Conservation (phyloP, 2,797 vertebrate species). For the Acipenser oxyrinchus region DNA sequence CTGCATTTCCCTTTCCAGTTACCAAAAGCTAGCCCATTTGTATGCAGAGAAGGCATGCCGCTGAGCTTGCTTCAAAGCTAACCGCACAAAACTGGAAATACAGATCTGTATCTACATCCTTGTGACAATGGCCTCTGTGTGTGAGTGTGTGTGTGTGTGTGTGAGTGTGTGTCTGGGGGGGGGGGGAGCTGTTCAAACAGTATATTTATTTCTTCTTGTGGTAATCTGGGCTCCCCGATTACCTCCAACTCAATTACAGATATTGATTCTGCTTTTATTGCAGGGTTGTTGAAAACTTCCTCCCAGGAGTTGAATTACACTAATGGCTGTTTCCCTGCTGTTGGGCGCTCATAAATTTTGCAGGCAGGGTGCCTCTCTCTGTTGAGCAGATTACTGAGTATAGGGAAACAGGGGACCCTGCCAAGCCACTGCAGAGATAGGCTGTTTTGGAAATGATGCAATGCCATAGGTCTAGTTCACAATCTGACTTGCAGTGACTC, state of each 20-base stretch:
- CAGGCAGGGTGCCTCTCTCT: background rate
- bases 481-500: too few species aligned
- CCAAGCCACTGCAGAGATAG: conserved; percentile 25
- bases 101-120: background rate
- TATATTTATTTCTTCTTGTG: conserved; percentile 42
- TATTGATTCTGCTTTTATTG: conserved; percentile 38
- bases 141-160: too few species aligned
- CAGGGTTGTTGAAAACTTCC: conserved; percentile 26
- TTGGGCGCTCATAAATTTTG: conserved; percentile 29
- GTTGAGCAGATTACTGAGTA: conserved; percentile 22
- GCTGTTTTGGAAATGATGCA: background rate
- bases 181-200: background rate
- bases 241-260: conserved; percentile 52
- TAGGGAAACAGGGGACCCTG: conserved; percentile 11
- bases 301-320: conserved; percentile 43
- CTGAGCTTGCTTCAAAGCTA: too few species aligned
- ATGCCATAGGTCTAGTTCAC: too few species aligned
- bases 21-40: too few species aligned
- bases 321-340: conserved; percentile 41
- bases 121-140: background rate
- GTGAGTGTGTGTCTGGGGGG: background rate
- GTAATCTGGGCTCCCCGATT: conserved; percentile 43
- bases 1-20: too few species aligned
- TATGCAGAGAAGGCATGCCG: too few species aligned
- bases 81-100: too few species aligned